These are phyloP conservation scores for Xenus cinereus DNA, from an alignment of 2,113 vertebrate species.

Conservation along the genomic window DNA sequence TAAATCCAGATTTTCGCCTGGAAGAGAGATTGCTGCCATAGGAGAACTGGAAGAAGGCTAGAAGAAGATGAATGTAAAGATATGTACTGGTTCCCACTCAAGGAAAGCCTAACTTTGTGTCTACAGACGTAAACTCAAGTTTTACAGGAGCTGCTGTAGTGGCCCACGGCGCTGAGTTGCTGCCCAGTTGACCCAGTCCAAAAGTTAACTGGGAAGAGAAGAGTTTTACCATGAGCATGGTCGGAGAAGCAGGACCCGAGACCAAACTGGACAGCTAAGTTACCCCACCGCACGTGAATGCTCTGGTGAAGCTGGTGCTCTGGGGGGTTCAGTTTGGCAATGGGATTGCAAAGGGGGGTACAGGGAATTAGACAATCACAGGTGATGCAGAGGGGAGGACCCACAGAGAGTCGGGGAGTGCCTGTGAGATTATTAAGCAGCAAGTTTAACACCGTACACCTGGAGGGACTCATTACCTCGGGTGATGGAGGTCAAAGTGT, in stretches of 20 bases:
- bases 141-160: neutral
- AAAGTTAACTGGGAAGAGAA: neutral
- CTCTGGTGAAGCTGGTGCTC: neutral
- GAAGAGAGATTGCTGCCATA: neutral
- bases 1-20: neutral
- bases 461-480: neutral
- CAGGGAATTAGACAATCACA: neutral
- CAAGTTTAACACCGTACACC: rapidly evolving
- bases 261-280: neutral
- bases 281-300: rapidly evolving
- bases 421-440: neutral
- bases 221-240: neutral
- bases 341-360: neutral
- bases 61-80: neutral
- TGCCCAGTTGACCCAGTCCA: neutral
- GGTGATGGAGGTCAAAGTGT: neutral
- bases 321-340: neutral
- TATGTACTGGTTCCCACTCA: neutral
- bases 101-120: neutral
- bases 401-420: rapidly evolving
- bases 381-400: neutral
- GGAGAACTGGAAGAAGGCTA: neutral
- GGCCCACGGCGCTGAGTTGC: neutral
- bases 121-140: neutral
- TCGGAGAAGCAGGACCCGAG: neutral